Percentiles rank a stretch among this genome's conserved stretches.
These are phyloP conservation scores for Siniperca undulata DNA, from an alignment of 2,797 vertebrate genomes.

Conservation along the genomic window DNA sequence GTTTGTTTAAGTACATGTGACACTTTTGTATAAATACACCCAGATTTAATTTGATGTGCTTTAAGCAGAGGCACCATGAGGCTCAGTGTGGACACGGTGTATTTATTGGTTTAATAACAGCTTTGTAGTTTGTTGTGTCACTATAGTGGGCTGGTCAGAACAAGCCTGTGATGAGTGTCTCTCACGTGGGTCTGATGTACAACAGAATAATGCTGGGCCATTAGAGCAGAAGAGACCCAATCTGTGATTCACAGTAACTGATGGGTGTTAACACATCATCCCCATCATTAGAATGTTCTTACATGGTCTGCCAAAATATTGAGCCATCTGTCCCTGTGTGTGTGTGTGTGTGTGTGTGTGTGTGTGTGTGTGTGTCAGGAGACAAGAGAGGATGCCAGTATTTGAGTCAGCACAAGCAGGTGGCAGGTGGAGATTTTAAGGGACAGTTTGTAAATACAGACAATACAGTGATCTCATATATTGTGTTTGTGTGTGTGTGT, in stretches of 20 bases:
- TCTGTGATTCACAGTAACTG: constrained; percentile 29
- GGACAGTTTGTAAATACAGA: neutral
- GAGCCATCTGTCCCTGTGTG: constrained; percentile 49
- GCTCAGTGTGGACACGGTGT: neutral
- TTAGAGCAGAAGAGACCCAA: constrained; percentile 17
- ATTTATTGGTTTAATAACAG: neutral
- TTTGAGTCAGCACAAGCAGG: constrained; percentile 54
- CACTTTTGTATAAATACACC: neutral
- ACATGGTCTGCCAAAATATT: constrained; percentile 23
- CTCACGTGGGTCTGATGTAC: constrained; percentile 2
- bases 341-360: constrained; percentile 21
- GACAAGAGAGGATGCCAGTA: neutral
- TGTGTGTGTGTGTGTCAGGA: neutral
- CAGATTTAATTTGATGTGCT: neutral
- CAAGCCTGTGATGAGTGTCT: constrained; percentile 7
- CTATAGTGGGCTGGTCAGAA: constrained; percentile 9
- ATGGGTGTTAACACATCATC: constrained; percentile 22
- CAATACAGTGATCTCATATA: neutral
- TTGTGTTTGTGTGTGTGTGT: neutral
- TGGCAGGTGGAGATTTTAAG: constrained; percentile 41
- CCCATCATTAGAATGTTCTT: constrained; percentile 15
- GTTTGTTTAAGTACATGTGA: neutral
- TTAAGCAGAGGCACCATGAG: neutral
- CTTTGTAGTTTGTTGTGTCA: neutral
- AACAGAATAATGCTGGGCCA: constrained; percentile 20